phyloP scores from a whole-genome alignment of 1,140 invertebrate species.

The Papilio polytes region DNA sequence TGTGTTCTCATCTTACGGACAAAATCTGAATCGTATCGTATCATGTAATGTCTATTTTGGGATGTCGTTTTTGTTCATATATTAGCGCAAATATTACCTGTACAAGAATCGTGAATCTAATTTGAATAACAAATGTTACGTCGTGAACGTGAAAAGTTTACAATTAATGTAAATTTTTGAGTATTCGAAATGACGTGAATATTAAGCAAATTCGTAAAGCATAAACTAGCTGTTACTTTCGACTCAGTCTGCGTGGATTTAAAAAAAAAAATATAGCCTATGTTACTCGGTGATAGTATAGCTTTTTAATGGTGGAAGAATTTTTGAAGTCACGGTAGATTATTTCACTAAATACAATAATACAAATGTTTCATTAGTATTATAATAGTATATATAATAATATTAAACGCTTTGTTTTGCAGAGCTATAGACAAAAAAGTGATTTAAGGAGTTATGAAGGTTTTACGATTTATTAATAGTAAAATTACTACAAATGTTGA shows the following conservation, averaged over 20 bases:
- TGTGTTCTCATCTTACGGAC: neutral
- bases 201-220: neutral
- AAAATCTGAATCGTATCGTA: neutral
- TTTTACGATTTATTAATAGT: neutral
- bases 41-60: slow-evolving; percentile 16
- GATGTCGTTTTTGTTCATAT: neutral
- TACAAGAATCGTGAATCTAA: slow-evolving; percentile 3
- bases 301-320: too few relatives aligned
- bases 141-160: slow-evolving; percentile 5
- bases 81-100: slow-evolving; percentile 3
- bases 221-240: neutral
- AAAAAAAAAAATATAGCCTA: too few relatives aligned
- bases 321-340: too few relatives aligned
- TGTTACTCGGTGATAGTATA: too few relatives aligned
- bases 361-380: too few relatives aligned
- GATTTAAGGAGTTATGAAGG: neutral
- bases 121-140: slow-evolving; percentile 12
- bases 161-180: slow-evolving; percentile 6
- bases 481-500: neutral
- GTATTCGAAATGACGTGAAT: neutral
- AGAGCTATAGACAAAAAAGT: neutral
- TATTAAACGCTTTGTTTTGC: neutral
- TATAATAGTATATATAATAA: too few relatives aligned
- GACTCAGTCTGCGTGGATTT: too few relatives aligned
- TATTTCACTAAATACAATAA: too few relatives aligned